Evolutionary conservation across 2,113 vertebrate genomes (phyloP).

Genomic region (Regulus satrapa): DNA sequence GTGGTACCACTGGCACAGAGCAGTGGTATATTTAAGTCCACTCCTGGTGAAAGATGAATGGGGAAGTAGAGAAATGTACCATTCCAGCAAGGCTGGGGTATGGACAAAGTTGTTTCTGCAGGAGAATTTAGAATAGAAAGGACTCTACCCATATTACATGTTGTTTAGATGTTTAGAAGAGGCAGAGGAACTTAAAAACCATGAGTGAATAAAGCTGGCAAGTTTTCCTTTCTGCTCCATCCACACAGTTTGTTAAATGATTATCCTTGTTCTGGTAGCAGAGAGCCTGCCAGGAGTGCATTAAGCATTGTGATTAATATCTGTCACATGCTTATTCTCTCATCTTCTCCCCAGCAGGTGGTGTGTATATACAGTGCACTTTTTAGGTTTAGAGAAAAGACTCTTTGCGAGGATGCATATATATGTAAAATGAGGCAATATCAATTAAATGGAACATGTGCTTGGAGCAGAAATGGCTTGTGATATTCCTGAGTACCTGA

Average conservation of each 20-base stretch:
- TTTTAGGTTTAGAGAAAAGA: neutral
- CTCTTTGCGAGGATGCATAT: neutral
- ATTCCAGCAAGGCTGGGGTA: neutral
- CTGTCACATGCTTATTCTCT: slow-evolving; percentile 37
- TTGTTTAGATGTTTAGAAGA: neutral
- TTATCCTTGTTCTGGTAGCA: neutral
- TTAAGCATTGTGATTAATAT: slow-evolving; percentile 42
- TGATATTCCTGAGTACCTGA: neutral
- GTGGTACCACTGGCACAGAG: fast-evolving
- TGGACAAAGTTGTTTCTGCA: neutral
- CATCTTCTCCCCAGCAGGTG: slow-evolving; percentile 34
- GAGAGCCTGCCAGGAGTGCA: slow-evolving; percentile 16
- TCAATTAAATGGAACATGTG: neutral
- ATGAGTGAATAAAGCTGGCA: neutral
- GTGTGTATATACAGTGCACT: neutral
- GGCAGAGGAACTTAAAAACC: neutral
- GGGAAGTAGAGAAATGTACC: neutral
- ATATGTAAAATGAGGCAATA: neutral
- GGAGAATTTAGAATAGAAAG: neutral
- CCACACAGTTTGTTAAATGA: slow-evolving; percentile 9
- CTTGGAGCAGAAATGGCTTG: neutral
- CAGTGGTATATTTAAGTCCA: neutral
- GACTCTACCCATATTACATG: neutral
- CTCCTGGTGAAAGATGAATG: neutral
- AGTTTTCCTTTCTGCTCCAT: slow-evolving; percentile 9